Conservation (phyloP, 1,140 invertebrate genomes). For the Hesperophylax magnus region DNA sequence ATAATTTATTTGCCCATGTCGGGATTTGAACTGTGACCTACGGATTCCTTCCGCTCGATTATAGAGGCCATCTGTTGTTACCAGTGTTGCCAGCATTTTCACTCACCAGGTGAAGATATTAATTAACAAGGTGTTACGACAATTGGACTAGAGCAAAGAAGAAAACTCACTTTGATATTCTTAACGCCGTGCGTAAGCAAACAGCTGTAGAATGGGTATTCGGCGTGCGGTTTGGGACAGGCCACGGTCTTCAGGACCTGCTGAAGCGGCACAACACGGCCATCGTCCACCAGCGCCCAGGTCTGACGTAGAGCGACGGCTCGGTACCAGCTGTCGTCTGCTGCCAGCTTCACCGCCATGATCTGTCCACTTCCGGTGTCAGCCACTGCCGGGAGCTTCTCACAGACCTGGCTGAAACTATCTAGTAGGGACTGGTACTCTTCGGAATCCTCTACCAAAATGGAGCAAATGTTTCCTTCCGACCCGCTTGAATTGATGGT, state of each 20-base stretch:
- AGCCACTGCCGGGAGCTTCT: neutral
- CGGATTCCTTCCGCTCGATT: neutral
- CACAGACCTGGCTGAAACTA: neutral
- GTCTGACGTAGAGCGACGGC: neutral
- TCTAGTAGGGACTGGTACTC: neutral
- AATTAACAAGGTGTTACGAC: too few species aligned
- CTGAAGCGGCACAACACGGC: neutral
- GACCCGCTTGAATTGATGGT: neutral
- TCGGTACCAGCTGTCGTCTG: neutral
- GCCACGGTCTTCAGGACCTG: neutral
- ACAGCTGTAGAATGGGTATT: conserved; percentile 8
- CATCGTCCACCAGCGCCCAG: conserved; percentile 16
- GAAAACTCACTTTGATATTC: neutral
- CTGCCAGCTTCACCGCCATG: neutral
- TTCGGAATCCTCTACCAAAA: neutral
- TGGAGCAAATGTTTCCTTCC: neutral
- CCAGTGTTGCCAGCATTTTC: neutral
- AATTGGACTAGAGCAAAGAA: neutral
- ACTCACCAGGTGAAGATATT: neutral
- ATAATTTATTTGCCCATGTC: neutral
- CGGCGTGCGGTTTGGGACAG: neutral
- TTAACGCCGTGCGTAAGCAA: neutral
- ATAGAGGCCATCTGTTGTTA: neutral
- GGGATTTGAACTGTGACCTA: neutral
- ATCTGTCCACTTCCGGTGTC: neutral